A percentile compares a stretch with the other conserved stretches of the same genome.
These are phyloP conservation scores for Oscheius sp. DNA, from an alignment of 2,888 invertebrate species.

Conservation along the genomic window DNA sequence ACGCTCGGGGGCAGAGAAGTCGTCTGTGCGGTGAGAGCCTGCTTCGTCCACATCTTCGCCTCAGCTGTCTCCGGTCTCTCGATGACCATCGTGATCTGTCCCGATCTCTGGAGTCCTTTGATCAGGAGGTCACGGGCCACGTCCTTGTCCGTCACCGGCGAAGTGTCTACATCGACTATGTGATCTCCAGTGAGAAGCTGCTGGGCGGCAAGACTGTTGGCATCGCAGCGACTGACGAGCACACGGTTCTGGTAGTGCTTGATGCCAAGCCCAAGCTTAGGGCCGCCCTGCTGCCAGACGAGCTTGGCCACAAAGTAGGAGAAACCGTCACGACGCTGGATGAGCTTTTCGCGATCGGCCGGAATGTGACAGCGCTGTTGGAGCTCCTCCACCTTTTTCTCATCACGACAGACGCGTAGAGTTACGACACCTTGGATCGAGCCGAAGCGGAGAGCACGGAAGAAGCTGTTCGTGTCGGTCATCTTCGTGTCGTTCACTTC, in stretches of 20 bases:
- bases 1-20: slow-evolving; percentile 47
- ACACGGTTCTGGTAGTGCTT: slow-evolving; percentile 67
- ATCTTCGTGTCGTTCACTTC: slow-evolving; percentile 55
- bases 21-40: slow-evolving; percentile 25
- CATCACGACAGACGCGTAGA: slow-evolving; percentile 10
- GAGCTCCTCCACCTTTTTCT: slow-evolving; percentile 49
- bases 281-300: slow-evolving; percentile 43
- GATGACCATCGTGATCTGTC: slow-evolving; percentile 44
- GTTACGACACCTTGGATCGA: slow-evolving; percentile 46
- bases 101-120: not conserved
- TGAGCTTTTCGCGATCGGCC: slow-evolving; percentile 60
- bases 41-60: slow-evolving; percentile 46
- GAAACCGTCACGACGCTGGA: slow-evolving; percentile 65
- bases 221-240: slow-evolving; percentile 45
- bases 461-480: slow-evolving; percentile 60
- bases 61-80: slow-evolving; percentile 56
- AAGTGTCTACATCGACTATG: slow-evolving; percentile 6
- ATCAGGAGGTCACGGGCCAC: slow-evolving; percentile 33
- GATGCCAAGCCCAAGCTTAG: slow-evolving; percentile 65
- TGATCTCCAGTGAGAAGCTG: slow-evolving; percentile 8
- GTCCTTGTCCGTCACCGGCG: slow-evolving; percentile 25
- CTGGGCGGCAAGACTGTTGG: slow-evolving; percentile 6
- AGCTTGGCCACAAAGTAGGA: slow-evolving; percentile 42
- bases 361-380: slow-evolving; percentile 63
- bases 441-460: slow-evolving; percentile 62